Base-by-base conservation (phyloP, 2,113 vertebrate species). In the Speoplatyrhinus poulsoni region DNA sequence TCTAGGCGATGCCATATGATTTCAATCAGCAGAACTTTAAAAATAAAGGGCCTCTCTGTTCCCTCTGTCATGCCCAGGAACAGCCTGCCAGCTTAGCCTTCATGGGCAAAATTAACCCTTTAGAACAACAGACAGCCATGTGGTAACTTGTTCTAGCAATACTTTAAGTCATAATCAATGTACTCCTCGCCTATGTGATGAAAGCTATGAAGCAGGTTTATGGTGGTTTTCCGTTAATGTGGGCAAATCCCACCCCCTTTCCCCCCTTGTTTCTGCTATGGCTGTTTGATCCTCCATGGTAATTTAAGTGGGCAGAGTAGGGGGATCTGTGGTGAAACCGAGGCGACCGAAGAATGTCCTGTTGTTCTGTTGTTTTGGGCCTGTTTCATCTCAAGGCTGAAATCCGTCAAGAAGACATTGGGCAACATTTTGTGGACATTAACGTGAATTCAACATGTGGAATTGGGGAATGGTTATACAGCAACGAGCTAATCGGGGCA, bases 31-130 rank as follows among this genome's bases (percentile, higher is more conserved):
- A 83, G 70, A 61, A 76, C 69, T 82, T 75, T 65, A 79, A 67
- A 67, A 73, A 91, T 88, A 82, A 90, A 91, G 80, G 71, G 50
- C 75, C 82, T 76, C 85, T 88, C 70, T 91, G 90, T 91, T 91
- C 77, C 70, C 65, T 69, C 56, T 84, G 87, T 83, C 83, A 26
- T 26, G 26, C 26, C 26, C 26, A 26, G 26, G 26, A 26, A 26
- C 26, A 87, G 80, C 71, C 81, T 74, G 76, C 64, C 78, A 76
- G 60, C 60, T 16, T 1, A 9, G 9, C 48, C 77, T 80, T 75
- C 81, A 76, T 67, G 78, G 85, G 85, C 75, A 82, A 68, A 83
- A 77, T 89, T 82, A 88, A 89, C 85, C 79, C 87, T 77, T 87
- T 68, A 56, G 62, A 62, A 70, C 67, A 78, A 77, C 73, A 58